A percentile compares a stretch with the other conserved stretches of the same genome.
phyloP scores from a whole-genome alignment of 2,113 vertebrate species.

The Centropus unirufus region DNA sequence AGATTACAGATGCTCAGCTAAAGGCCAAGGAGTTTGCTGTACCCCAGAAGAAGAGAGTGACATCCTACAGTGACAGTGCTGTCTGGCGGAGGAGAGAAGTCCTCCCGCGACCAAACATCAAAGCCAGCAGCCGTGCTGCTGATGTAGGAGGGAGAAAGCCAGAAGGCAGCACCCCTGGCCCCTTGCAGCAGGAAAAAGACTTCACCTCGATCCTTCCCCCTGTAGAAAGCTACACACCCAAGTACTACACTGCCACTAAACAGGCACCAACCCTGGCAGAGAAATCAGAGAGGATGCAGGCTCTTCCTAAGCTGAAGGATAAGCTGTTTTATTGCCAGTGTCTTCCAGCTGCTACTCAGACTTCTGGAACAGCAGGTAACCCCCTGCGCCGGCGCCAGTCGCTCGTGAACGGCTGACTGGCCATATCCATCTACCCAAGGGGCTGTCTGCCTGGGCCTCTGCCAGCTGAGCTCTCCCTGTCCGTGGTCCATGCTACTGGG shows the following conservation, averaged over 20 bases:
- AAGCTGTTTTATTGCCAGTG: neutral
- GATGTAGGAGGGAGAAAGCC: neutral
- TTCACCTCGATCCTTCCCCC: neutral
- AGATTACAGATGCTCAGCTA: slow-evolving; percentile 19
- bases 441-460: neutral
- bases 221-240: neutral
- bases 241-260: neutral
- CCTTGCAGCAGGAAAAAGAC: neutral
- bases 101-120: neutral
- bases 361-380: neutral
- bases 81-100: neutral
- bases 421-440: neutral
- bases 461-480: neutral
- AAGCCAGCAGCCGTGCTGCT: neutral
- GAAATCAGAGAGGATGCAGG: neutral
- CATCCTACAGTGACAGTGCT: accelerated
- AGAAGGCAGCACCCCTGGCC: neutral
- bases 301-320: accelerated
- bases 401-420: neutral
- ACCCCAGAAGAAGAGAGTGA: neutral
- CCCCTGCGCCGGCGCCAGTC: neutral
- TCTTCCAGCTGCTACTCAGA: neutral
- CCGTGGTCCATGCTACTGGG: accelerated
- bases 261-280: neutral
- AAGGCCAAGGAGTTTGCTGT: slow-evolving; percentile 43